Percentiles rank a stretch among this genome's conserved stretches.
Conservation (phyloP, 2,888 invertebrate species). For the Drosophila rubida region DNA sequence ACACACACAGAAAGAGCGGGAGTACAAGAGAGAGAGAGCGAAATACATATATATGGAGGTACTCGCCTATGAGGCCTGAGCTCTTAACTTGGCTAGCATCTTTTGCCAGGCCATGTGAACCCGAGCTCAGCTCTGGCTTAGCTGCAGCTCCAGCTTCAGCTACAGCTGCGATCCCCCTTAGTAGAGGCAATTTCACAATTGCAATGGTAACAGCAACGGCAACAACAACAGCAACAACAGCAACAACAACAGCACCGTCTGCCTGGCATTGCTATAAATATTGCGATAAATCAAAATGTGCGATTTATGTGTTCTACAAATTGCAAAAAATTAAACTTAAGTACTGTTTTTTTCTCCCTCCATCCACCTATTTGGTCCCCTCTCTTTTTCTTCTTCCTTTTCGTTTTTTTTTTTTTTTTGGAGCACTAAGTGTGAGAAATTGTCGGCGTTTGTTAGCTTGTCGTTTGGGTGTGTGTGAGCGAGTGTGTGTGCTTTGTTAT, state of each 20-base stretch:
- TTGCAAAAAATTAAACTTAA: constrained; percentile 81
- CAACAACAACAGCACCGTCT: constrained; percentile 34
- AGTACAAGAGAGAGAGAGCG: constrained; percentile 14
- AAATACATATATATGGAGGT: constrained; percentile 36
- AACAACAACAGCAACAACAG: constrained; percentile 25
- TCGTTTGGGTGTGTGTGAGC: constrained; percentile 37
- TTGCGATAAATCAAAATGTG: constrained; percentile 81
- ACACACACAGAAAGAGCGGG: constrained; percentile 49
- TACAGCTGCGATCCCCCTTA: constrained; percentile 38
- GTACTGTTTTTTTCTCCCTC: constrained; percentile 63
- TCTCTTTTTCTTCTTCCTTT: constrained; percentile 5
- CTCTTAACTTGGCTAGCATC: constrained; percentile 62
- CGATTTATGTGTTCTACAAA: constrained; percentile 81
- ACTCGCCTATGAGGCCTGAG: constrained; percentile 30
- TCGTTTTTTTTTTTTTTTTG: constrained; percentile 23
- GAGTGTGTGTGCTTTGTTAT: constrained; percentile 52
- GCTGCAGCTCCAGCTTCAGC: constrained; percentile 7
- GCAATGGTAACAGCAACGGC: constrained; percentile 64
- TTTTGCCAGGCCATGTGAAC: constrained; percentile 56
- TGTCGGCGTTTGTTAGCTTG: constrained; percentile 69
- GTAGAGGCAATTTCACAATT: constrained; percentile 71
- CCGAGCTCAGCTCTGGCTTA: constrained; percentile 18
- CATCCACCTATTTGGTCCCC: constrained; percentile 7
- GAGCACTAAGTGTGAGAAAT: constrained; percentile 75
- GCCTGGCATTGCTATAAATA: constrained; percentile 79